Conservation (phyloP, 2,113 vertebrate genomes). For the Embiotoca jacksoni region DNA sequence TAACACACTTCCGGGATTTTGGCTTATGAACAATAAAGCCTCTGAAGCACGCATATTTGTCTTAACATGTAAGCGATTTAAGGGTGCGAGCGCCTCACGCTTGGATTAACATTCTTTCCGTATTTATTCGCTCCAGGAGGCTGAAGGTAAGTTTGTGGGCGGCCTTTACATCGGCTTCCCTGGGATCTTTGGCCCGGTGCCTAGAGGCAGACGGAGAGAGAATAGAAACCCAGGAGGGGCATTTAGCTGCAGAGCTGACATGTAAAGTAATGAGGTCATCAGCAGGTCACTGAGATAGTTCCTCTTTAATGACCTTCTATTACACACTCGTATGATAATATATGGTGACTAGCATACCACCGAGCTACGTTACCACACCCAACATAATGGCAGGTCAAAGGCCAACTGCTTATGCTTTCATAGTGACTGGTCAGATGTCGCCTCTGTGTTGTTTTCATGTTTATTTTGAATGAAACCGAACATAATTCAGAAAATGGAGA, state of each 20-base stretch:
- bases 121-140: slow-evolving; percentile 68
- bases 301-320: background rate
- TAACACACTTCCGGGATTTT: slow-evolving; percentile 35
- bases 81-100: slow-evolving; percentile 37
- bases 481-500: background rate
- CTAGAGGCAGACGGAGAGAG: slow-evolving; percentile 29
- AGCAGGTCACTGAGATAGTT: background rate
- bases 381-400: background rate
- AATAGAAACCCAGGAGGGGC: slow-evolving; percentile 52
- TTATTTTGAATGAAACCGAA: background rate
- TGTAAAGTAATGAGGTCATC: slow-evolving; percentile 44
- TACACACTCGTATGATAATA: slow-evolving; percentile 12
- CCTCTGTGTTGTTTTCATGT: background rate
- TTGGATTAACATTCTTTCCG: slow-evolving; percentile 80
- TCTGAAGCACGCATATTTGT: slow-evolving; percentile 33
- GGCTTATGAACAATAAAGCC: slow-evolving; percentile 53
- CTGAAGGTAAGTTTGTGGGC: slow-evolving; percentile 43
- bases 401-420: background rate
- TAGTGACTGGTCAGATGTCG: background rate
- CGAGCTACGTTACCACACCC: background rate
- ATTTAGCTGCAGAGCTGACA: slow-evolving; percentile 31
- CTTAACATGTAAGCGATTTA: slow-evolving; percentile 53
- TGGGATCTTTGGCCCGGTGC: slow-evolving; percentile 43
- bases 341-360: slow-evolving; percentile 8
- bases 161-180: slow-evolving; percentile 32